Conservation (phyloP, 2,113 vertebrate species). For the Megatriorchis doriae region DNA sequence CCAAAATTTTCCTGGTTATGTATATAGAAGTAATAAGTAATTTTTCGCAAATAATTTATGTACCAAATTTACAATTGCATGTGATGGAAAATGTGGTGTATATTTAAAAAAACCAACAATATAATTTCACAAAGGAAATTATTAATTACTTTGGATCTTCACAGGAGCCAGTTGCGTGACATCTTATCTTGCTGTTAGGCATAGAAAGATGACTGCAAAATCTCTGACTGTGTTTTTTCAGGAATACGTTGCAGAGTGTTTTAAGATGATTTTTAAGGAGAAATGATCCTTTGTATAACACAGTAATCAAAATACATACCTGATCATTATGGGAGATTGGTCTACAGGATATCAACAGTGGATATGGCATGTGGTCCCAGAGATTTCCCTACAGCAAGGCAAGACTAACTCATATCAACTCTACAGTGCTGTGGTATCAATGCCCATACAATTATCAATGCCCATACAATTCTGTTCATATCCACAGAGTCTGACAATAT, state of each 20-base stretch:
- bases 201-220: background rate
- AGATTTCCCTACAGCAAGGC: background rate
- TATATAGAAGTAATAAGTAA: background rate
- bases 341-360: background rate
- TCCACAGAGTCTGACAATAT: background rate
- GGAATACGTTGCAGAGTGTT: background rate
- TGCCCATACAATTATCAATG: background rate
- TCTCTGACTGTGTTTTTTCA: background rate
- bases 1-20: background rate
- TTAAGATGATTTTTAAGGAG: background rate
- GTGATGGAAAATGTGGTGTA: background rate
- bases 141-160: background rate
- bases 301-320: background rate
- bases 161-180: background rate
- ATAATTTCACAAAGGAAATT: background rate
- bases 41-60: background rate
- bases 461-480: background rate
- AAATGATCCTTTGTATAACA: background rate
- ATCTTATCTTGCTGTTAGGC: background rate
- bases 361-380: background rate
- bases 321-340: background rate
- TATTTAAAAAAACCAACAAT: background rate
- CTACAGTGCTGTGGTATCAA: background rate
- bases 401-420: background rate
- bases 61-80: background rate